Conservation (phyloP, 2,888 invertebrate genomes). For the Yponomeuta cagnagella region DNA sequence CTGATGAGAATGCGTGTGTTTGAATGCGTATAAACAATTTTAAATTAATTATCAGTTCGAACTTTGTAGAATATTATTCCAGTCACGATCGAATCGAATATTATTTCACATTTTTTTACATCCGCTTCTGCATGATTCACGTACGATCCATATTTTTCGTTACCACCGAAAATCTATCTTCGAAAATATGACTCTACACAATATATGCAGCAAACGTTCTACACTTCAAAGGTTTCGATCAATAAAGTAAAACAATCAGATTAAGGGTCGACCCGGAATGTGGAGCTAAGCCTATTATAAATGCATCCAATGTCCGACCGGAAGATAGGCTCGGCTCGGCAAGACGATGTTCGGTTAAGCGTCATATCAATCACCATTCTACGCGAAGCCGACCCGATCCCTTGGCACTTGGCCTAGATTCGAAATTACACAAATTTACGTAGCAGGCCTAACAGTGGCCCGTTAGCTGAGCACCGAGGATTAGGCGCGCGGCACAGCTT, state of each 20-base stretch:
- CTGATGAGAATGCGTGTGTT: slow-evolving; percentile 1
- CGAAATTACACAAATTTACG: slow-evolving; percentile 74
- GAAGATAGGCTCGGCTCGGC: slow-evolving; percentile 42
- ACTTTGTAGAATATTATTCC: slow-evolving; percentile 19
- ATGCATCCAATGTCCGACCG: slow-evolving; percentile 49
- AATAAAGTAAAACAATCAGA: neutral
- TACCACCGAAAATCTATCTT: slow-evolving; percentile 4
- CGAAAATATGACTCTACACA: neutral
- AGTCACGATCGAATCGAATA: slow-evolving; percentile 8
- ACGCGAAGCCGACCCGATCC: slow-evolving; percentile 55
- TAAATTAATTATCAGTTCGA: slow-evolving; percentile 8
- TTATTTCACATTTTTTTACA: slow-evolving; percentile 16
- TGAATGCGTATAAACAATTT: neutral
- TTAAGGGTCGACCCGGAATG: neutral
- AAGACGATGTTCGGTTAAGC: slow-evolving; percentile 52
- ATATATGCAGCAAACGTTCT: neutral
- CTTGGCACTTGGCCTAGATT: slow-evolving; percentile 74
- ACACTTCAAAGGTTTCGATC: neutral
- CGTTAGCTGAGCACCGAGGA: slow-evolving; percentile 56
- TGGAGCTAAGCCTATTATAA: slow-evolving; percentile 39
- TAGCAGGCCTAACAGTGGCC: slow-evolving; percentile 59
- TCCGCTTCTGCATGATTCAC: slow-evolving; percentile 14
- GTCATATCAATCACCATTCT: slow-evolving; percentile 73
- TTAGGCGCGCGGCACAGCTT: slow-evolving; percentile 62
- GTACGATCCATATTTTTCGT: slow-evolving; percentile 11